Evolutionary conservation across 2,797 vertebrate species (phyloP).

Genomic region (Halcyon badia): DNA sequence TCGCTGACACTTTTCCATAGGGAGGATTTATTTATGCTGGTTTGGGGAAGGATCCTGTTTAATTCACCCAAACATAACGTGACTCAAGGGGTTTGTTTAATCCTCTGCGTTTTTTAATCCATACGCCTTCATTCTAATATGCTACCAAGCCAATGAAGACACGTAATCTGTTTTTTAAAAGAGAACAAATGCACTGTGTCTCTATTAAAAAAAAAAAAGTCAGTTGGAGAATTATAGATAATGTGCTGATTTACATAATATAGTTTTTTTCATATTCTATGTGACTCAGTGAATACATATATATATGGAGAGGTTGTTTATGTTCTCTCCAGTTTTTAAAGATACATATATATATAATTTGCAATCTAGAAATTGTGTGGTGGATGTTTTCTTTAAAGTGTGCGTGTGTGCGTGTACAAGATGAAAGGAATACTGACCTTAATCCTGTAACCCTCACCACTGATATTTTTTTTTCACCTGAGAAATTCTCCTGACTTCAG

Average conservation of each 20-base stretch:
- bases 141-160: constrained; percentile 71
- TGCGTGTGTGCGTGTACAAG: neutral
- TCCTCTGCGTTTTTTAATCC: constrained; percentile 67
- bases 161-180: constrained; percentile 63
- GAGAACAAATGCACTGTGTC: constrained; percentile 61
- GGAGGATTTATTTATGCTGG: constrained; percentile 57
- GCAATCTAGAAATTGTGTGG: constrained; percentile 59
- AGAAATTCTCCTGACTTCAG: constrained; percentile 2
- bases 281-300: constrained; percentile 56
- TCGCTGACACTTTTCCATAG: constrained; percentile 67
- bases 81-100: constrained; percentile 78
- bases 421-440: constrained; percentile 36
- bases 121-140: constrained; percentile 70
- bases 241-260: constrained; percentile 62
- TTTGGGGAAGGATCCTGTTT: constrained; percentile 61
- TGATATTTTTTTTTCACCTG: neutral
- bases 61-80: constrained; percentile 73
- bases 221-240: constrained; percentile 55
- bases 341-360: constrained; percentile 72
- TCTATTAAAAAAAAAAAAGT: constrained; percentile 49
- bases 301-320: constrained; percentile 53
- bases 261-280: constrained; percentile 64
- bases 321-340: constrained; percentile 72
- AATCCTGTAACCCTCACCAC: neutral
- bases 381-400: constrained; percentile 65